Conservation (phyloP, 2,888 invertebrate species). For the Eupithecia centaureata region DNA sequence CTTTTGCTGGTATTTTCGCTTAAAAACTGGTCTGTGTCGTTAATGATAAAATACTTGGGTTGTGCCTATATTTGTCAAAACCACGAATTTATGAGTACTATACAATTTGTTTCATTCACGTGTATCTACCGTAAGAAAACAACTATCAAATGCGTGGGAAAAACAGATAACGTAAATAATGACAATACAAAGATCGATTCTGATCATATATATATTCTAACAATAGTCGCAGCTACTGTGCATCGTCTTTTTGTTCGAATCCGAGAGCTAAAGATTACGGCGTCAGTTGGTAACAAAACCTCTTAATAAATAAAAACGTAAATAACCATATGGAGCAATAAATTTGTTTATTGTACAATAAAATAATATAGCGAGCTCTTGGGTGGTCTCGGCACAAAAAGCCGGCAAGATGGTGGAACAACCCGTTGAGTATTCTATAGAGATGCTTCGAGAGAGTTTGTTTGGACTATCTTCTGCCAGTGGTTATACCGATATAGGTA, state of each 20-base stretch:
- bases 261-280: constrained; percentile 66
- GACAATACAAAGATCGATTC: neutral
- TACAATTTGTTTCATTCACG: neutral
- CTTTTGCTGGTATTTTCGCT: constrained; percentile 5
- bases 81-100: neutral
- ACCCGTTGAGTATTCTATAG: constrained; percentile 51
- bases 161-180: neutral
- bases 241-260: constrained; percentile 19
- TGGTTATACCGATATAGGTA: neutral
- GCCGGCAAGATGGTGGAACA: constrained; percentile 65
- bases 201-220: constrained; percentile 21
- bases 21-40: neutral
- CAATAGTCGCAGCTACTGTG: constrained; percentile 33
- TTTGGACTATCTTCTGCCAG: neutral
- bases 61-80: neutral
- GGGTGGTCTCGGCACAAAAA: constrained; percentile 80
- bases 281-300: constrained; percentile 71
- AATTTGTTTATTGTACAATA: constrained; percentile 84
- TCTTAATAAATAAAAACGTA: constrained; percentile 81
- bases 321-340: constrained; percentile 82
- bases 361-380: constrained; percentile 79
- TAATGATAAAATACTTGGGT: neutral
- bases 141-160: neutral
- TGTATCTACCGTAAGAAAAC: neutral
- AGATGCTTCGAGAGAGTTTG: constrained; percentile 54